Evolutionary conservation across 2,797 vertebrate genomes (phyloP), one percentile per base, ranked within the genome.

Genomic region (Crocodylus rhombifer): DNA sequence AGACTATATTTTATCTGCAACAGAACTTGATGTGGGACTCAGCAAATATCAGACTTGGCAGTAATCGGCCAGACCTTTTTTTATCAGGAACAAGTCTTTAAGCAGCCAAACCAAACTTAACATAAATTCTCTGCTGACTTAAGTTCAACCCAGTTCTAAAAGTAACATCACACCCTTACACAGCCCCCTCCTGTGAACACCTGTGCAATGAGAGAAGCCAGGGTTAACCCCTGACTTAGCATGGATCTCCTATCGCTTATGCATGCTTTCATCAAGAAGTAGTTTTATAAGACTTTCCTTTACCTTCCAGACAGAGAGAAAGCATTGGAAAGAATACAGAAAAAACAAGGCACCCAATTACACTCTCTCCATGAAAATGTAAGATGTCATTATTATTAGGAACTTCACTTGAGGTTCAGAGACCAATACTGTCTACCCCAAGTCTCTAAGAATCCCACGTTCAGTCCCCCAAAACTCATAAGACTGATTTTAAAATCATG

Each of bases 11-110:
- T 20, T 0, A 0, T 56, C 77, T 33, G 20, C 20, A 86, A 9
- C 0, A 0, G 30, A 55, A 81, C 13, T 18, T 60, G 15, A 65
- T 51, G 42, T 51, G 42, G 30, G 25, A 67, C 0, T 0, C 76
- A 67, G 51, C 9, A 67, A 63, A 93, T 90, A 21, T 30, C 2
- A 73, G 88, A 74, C 6, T 28, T 61, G 26, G 55, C 10, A 76
- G 42, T 10, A 33, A n/a, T 25, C 26, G 74, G 57, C 25, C n/a
- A 88, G 62, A 14, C 14, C 23, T 76, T 51, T 51, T 51, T 65
- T 73, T 55, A 67, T 30, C 30, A 60, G 4, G 11, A 73, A 62
- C 20, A 67, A 36, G 60, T 73, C 16, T 58, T 62, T 86, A 86
- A 78, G 51, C 30, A 51, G n/a, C 23, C 88, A 42, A 73, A 65